A percentile compares a stretch with the other conserved stretches of the same genome.
phyloP scores from a whole-genome alignment of 2,113 vertebrate genomes.

The Epinephelus lanceolatus region DNA sequence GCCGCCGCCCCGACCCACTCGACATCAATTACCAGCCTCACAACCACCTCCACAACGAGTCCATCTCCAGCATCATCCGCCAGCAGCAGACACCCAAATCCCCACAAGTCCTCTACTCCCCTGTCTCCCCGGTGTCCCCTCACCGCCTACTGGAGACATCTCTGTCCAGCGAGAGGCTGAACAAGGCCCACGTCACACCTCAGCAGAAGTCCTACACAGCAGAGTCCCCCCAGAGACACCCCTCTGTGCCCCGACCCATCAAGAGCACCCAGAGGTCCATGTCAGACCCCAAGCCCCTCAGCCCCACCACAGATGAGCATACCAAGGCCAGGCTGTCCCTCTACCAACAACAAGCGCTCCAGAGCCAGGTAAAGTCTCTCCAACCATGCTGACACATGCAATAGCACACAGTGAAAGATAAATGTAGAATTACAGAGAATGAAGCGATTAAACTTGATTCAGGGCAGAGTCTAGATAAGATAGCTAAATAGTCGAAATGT shows the following conservation, averaged over 20 bases:
- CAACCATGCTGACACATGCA: background rate
- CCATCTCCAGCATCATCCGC: constrained; percentile 93
- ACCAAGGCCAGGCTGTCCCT: constrained; percentile 93
- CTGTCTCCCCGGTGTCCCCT: constrained; percentile 95
- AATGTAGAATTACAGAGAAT: background rate
- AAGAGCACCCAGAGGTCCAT: constrained; percentile 97
- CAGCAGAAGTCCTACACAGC: constrained; percentile 95
- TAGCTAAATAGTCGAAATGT: background rate
- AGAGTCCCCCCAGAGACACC: constrained; percentile 91
- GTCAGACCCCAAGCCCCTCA: constrained; percentile 97
- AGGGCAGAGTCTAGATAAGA: background rate
- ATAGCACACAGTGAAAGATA: background rate
- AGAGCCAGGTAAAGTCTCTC: constrained; percentile 91
- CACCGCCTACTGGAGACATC: constrained; percentile 94
- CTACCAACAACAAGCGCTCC: constrained; percentile 94
- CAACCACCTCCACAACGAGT: constrained; percentile 91
- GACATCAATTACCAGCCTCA: constrained; percentile 95
- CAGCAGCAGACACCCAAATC: constrained; percentile 91
- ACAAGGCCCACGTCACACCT: constrained; percentile 98
- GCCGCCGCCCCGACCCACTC: constrained; percentile 94
- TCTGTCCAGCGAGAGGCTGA: constrained; percentile 93
- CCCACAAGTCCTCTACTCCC: constrained; percentile 97
- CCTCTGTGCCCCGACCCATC: constrained; percentile 93
- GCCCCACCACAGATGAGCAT: constrained; percentile 95
- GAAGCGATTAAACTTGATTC: background rate